These are phyloP conservation scores for Neomicropteryx cornuta DNA, from an alignment of 1,140 invertebrate genomes.

Conservation along the genomic window DNA sequence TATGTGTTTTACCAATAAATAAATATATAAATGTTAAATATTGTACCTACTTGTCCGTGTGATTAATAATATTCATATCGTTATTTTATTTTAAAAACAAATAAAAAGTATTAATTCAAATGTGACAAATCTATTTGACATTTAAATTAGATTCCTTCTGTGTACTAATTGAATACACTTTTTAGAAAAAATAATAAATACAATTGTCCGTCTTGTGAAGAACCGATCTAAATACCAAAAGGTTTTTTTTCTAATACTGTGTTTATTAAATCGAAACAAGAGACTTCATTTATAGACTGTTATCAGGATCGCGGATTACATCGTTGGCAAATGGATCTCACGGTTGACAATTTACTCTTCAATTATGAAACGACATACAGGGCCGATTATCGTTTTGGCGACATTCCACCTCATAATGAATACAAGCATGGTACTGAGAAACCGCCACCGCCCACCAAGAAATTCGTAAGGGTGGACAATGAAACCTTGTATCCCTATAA, in stretches of 20 bases:
- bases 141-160: neutral
- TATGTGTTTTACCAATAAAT: neutral
- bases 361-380: conserved; percentile 19
- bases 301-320: no score
- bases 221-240: no score
- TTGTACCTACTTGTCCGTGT: neutral
- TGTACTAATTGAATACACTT: neutral
- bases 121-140: neutral
- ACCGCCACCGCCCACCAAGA: conserved; percentile 11
- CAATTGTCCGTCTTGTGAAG: no score
- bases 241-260: neutral
- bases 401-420: conserved; percentile 13
- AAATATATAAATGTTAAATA: neutral
- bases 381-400: conserved; percentile 15
- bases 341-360: conserved; percentile 21
- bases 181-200: no score
- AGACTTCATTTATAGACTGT: neutral
- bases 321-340: no score
- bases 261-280: neutral
- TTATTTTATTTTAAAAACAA: neutral
- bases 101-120: neutral
- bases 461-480: no score
- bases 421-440: conserved; percentile 19
- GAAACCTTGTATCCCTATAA: conserved; percentile 20
- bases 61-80: neutral